Percentiles rank a stretch among this genome's conserved stretches.
These are phyloP conservation scores for Halictus quadricinctus DNA, from an alignment of 2,888 invertebrate species.

Conservation along the genomic window DNA sequence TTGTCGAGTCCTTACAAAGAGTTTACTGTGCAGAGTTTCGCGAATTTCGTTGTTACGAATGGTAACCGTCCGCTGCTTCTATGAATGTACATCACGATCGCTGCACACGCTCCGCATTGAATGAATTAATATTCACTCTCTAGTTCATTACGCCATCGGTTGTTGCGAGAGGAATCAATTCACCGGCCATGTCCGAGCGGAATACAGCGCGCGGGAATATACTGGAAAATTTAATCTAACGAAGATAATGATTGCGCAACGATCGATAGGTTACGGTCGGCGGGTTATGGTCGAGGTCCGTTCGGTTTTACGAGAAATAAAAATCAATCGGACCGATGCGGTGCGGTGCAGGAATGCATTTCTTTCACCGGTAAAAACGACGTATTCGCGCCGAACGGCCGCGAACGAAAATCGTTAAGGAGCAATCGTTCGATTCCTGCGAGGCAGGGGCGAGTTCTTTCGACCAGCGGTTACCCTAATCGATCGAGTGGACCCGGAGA, in stretches of 20 bases:
- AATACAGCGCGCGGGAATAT: neutral
- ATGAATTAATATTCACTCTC: neutral
- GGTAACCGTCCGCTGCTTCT: neutral
- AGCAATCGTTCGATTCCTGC: neutral
- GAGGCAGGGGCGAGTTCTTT: neutral
- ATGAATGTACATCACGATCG: neutral
- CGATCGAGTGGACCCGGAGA: neutral
- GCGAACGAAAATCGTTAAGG: neutral
- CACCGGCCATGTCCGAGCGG: neutral
- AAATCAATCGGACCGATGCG: neutral
- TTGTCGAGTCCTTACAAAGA: neutral
- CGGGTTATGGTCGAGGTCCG: neutral
- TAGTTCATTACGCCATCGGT: neutral
- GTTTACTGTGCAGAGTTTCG: neutral
- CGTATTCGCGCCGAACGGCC: neutral
- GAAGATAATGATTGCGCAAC: neutral
- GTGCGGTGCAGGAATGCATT: neutral
- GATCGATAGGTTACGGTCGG: slow-evolving; percentile 5
- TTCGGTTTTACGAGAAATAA: neutral
- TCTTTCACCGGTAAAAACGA: neutral
- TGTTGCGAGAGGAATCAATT: neutral
- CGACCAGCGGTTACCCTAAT: neutral
- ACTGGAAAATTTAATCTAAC: slow-evolving; percentile 20
- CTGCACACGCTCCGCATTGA: neutral
- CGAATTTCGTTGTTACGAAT: neutral